Evolutionary conservation across 2,888 invertebrate genomes (phyloP).

Genomic region (Dascillus cervinus): DNA sequence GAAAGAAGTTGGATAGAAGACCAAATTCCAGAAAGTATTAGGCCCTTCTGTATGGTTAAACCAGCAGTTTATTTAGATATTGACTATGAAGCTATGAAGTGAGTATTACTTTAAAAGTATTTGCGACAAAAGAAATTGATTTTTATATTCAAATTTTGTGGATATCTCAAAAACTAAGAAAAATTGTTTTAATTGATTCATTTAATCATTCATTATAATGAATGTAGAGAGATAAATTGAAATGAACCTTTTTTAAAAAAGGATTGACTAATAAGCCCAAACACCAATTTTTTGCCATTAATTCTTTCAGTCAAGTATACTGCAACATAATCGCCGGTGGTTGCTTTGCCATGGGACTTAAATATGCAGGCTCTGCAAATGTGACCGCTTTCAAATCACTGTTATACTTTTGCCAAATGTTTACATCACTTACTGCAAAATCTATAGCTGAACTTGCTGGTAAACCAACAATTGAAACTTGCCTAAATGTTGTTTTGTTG

Average conservation of each 20-base stretch:
- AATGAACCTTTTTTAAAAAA: too few species aligned
- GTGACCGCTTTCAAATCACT: constrained; percentile 71
- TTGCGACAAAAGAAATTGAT: too few species aligned
- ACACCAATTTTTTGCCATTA: too few species aligned
- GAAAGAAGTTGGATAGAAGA: constrained; percentile 75
- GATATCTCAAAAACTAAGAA: too few species aligned
- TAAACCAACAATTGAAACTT: constrained; percentile 81
- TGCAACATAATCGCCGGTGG: constrained; percentile 94
- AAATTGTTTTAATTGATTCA: too few species aligned
- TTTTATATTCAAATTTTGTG: too few species aligned
- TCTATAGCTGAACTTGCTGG: constrained; percentile 82
- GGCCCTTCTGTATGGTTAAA: constrained; percentile 70
- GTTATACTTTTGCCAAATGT: constrained; percentile 62
- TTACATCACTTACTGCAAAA: constrained; percentile 59
- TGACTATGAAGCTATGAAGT: constrained; percentile 93
- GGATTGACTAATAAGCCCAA: too few species aligned
- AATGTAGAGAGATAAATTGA: too few species aligned
- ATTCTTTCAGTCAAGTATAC: constrained; percentile 84
- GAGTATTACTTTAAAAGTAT: constrained; percentile 29
- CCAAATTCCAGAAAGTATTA: constrained; percentile 71
- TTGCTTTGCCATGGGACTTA: constrained; percentile 86
- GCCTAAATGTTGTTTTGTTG: constrained; percentile 74
- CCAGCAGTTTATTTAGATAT: constrained; percentile 57
- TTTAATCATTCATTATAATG: too few species aligned
- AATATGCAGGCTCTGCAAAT: constrained; percentile 89